Evolutionary conservation across 37 sponge, comb jelly and placozoan genomes (phyloP).

Genomic region (Haliclona indistincta): DNA sequence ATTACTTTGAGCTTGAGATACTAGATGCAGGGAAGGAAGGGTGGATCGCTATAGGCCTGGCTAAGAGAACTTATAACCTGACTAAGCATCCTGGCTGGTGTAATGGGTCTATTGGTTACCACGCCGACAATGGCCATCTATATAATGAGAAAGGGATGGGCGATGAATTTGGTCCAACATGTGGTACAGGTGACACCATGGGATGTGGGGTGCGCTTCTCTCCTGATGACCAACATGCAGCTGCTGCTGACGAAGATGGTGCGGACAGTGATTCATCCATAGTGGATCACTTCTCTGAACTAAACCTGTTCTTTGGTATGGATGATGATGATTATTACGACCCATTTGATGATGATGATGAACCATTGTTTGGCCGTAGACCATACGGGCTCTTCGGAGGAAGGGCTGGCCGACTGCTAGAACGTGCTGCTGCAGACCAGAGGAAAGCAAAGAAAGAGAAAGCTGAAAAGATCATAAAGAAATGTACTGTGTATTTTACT

Average conservation of each 20-base stretch:
- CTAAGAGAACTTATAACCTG: conserved; percentile 61
- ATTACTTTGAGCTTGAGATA: conserved; percentile 86
- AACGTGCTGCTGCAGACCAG: neutral
- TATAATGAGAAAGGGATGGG: conserved; percentile 61
- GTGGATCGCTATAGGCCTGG: conserved; percentile 78
- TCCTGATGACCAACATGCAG: neutral
- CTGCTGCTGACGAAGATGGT: too few relatives aligned
- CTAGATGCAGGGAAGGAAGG: conserved; percentile 58
- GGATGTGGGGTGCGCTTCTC: conserved; percentile 74
- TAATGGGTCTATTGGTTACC: conserved; percentile 70
- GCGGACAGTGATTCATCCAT: too few relatives aligned
- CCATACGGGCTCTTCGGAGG: neutral
- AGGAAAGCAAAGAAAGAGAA: neutral
- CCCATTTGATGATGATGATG: neutral
- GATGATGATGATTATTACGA: conserved; percentile 11
- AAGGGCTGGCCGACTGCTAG: neutral
- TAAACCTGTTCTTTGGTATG: neutral
- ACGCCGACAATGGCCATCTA: conserved; percentile 73
- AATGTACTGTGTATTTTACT: conserved; percentile 72
- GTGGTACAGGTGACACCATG: conserved; percentile 60
- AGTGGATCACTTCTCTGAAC: neutral
- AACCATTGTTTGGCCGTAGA: too few relatives aligned
- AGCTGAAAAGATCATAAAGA: neutral
- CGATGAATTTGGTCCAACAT: conserved; percentile 64
- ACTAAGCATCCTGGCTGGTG: conserved; percentile 76